Conservation (phyloP, 2,797 vertebrate species). For the Prunella strophiata region DNA sequence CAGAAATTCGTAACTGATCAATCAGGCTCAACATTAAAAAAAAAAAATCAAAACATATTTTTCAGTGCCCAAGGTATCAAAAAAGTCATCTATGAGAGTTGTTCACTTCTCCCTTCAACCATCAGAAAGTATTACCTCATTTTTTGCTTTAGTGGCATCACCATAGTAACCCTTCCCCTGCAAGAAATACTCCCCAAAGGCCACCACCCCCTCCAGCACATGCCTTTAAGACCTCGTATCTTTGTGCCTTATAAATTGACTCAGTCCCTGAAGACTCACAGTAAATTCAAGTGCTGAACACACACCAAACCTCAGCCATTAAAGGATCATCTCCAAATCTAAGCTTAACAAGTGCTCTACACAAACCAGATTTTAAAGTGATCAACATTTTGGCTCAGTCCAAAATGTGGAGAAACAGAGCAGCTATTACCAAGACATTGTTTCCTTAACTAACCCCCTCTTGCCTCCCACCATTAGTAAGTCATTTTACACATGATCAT, state of each 20-base stretch:
- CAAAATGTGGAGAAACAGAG: conserved; percentile 22
- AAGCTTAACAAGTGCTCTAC: conserved; percentile 13
- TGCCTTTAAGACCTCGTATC: conserved; percentile 18
- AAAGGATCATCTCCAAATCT: conserved; percentile 27
- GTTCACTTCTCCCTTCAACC: conserved; percentile 1
- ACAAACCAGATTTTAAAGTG: conserved; percentile 2
- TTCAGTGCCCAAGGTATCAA: conserved; percentile 16
- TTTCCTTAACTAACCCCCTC: neutral
- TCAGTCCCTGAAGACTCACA: neutral
- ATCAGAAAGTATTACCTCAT: conserved; percentile 53
- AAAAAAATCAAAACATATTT: conserved; percentile 6
- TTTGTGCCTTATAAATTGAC: conserved; percentile 7
- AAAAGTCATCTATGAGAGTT: conserved; percentile 24
- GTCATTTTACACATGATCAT: neutral
- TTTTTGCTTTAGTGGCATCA: conserved; percentile 53
- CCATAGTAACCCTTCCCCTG: conserved; percentile 42
- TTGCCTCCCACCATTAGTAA: neutral
- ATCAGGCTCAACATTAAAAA: conserved; percentile 50
- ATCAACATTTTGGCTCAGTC: neutral
- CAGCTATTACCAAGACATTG: conserved; percentile 3
- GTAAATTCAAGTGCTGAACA: neutral
- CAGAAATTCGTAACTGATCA: conserved; percentile 36
- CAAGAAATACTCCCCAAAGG: conserved; percentile 31
- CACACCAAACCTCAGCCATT: neutral
- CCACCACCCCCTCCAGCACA: neutral